Evolutionary conservation across 2,888 invertebrate species (phyloP), one percentile per base, ranked within the genome.

Genomic region (Actias luna): DNA sequence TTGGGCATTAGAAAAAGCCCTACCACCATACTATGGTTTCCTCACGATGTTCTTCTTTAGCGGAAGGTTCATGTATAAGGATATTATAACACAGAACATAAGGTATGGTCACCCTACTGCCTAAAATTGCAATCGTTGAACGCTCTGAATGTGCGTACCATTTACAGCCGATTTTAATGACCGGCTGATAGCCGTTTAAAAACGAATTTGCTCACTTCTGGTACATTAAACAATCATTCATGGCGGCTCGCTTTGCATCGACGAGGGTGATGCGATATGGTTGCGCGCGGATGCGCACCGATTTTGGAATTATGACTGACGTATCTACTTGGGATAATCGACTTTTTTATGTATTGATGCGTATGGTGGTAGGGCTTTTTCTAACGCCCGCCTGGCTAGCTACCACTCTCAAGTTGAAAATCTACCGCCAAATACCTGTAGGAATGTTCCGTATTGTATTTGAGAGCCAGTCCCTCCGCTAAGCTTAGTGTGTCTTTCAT

Each of bases 141-240:
- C 76, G 74, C 77, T 77, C 78, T 72, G 75, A 78, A 78, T 74
- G 78, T 73, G 76, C 69, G 78, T 73, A 73, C 85, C 84, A 88
- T 88, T 88, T 88, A 84, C 80, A 81, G 79, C 73, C 80, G 77
- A 63, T 85, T 84, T 81, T 92, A 92, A 92, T 92, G 92, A 92
- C 91, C 89, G 89, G 77, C 90, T 91, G 92, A 92, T 92, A 89
- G 91, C 89, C 92, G 90, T 93, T 93, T 93, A 93, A 92, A 93
- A 93, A 93, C 92, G 92, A 93, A 93, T 93, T 93, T 93, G 93
- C 92, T 93, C 93, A 92, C 88, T 93, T 92, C 92, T 89, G 85
- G 78, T 89, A 93, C 93, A 93, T 93, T 93, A 84, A 88, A 85
- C 90, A 89, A 89, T 88, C 82, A 84, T 82, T 88, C 81, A 78